phyloP scores from a whole-genome alignment of 1,140 invertebrate genomes.

The Drosophila obscura region DNA sequence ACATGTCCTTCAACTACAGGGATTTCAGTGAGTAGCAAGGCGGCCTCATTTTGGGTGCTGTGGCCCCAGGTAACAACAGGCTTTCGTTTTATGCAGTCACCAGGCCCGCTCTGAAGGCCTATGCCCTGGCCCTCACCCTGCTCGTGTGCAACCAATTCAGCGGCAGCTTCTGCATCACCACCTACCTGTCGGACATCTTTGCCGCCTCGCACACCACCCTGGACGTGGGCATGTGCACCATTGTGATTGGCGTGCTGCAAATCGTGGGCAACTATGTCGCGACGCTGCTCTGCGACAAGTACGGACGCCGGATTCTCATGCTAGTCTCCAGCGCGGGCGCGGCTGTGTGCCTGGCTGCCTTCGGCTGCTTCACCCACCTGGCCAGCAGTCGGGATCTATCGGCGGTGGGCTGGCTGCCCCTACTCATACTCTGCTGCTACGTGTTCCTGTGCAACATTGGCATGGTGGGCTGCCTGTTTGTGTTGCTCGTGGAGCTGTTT shows the following conservation, averaged over 20 bases:
- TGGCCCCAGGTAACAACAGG: no score
- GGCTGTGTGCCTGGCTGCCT: conserved; percentile 36
- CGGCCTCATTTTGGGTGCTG: neutral
- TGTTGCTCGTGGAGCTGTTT: conserved; percentile 69
- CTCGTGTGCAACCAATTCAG: conserved; percentile 50
- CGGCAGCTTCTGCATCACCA: conserved; percentile 60
- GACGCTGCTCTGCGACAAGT: conserved; percentile 62
- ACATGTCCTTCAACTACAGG: conserved; percentile 34
- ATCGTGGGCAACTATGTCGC: conserved; percentile 74
- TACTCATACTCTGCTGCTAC: conserved; percentile 55
- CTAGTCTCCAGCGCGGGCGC: conserved; percentile 51
- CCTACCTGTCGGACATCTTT: conserved; percentile 86
- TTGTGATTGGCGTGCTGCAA: conserved; percentile 85
- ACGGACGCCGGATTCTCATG: conserved; percentile 58
- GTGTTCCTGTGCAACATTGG: conserved; percentile 72
- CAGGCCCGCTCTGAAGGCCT: conserved; percentile 42
- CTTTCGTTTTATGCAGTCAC: conserved; percentile 25
- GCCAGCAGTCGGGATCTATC: conserved; percentile 32
- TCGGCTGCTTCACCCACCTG: conserved; percentile 48
- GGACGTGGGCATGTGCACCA: conserved; percentile 85
- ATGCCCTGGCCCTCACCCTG: conserved; percentile 40
- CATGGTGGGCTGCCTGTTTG: conserved; percentile 67
- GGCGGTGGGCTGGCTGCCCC: conserved; percentile 61
- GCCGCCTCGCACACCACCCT: conserved; percentile 85
- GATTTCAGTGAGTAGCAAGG: conserved; percentile 70